phyloP scores from a whole-genome alignment of 2,113 vertebrate species.

The Etheostoma spectabile region DNA sequence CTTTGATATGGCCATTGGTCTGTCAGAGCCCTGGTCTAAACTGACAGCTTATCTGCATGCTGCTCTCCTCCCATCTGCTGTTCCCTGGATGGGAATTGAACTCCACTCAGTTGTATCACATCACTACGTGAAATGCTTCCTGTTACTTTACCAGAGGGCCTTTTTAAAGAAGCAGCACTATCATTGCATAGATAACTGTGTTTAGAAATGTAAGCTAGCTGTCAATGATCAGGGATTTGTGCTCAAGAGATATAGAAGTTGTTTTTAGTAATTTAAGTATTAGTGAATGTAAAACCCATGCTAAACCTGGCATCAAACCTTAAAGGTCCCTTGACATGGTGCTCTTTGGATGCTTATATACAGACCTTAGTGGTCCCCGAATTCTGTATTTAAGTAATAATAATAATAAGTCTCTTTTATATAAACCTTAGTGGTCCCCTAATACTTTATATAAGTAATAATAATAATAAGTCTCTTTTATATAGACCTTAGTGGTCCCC shows the following conservation, averaged over 20 bases:
- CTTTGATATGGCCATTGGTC: constrained; percentile 82
- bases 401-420: too few relatives aligned
- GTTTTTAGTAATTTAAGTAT: neutral
- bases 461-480: too few relatives aligned
- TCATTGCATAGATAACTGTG: constrained; percentile 28
- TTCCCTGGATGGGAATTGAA: constrained; percentile 58
- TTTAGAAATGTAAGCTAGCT: constrained; percentile 28
- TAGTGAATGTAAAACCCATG: neutral
- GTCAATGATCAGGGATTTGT: neutral
- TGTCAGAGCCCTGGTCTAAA: constrained; percentile 80
- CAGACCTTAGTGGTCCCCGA: too few relatives aligned
- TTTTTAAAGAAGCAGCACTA: constrained; percentile 26
- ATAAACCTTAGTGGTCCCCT: too few relatives aligned
- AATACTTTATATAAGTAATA: too few relatives aligned
- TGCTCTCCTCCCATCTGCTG: constrained; percentile 71
- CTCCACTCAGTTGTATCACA: constrained; percentile 37
- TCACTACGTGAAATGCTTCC: constrained; percentile 39
- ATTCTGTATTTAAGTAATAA: too few relatives aligned
- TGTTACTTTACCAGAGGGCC: constrained; percentile 32
- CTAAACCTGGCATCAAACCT: neutral
- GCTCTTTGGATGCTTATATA: too few relatives aligned
- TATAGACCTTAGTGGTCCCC: too few relatives aligned
- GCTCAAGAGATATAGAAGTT: neutral
- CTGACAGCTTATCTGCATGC: constrained; percentile 81
- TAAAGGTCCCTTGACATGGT: too few relatives aligned